These are phyloP conservation scores for Endotricha flammealis DNA, from an alignment of 2,888 invertebrate genomes.

Conservation along the genomic window DNA sequence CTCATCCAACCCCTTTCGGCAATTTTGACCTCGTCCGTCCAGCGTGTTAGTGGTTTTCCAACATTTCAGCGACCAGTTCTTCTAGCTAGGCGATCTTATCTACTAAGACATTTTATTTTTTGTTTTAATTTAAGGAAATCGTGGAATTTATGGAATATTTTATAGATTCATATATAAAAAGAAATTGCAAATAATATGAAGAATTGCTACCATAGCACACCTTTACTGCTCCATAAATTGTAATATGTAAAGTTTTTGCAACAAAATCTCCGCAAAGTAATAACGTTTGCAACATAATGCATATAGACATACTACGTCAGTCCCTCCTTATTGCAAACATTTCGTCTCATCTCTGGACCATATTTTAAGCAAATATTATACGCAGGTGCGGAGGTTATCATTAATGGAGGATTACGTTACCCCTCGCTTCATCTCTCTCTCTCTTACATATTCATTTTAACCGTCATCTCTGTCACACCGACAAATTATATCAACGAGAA, in stretches of 20 bases:
- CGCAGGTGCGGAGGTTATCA: constrained; percentile 65
- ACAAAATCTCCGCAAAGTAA: background rate
- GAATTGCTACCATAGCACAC: too few species aligned
- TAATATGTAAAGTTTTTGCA: background rate
- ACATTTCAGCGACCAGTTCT: too few species aligned
- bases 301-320: constrained; percentile 1
- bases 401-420: constrained; percentile 59
- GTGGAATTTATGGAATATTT: too few species aligned
- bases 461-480: constrained; percentile 22
- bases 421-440: constrained; percentile 34
- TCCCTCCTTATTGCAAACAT: constrained; percentile 32
- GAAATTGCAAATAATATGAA: too few species aligned
- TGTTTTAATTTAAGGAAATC: too few species aligned
- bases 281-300: background rate
- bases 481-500: constrained; percentile 29
- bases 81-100: too few species aligned
- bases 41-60: too few species aligned
- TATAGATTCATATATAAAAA: too few species aligned
- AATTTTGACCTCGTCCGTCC: too few species aligned
- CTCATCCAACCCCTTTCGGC: too few species aligned
- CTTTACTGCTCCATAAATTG: too few species aligned
- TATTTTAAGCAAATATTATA: constrained; percentile 51
- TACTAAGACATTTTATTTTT: too few species aligned
- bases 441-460: constrained; percentile 14
- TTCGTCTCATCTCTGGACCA: constrained; percentile 40